Evolutionary conservation across 2,888 invertebrate genomes (phyloP), one percentile per base, ranked within the genome.

Genomic region (Lasioglossum figueresi): DNA sequence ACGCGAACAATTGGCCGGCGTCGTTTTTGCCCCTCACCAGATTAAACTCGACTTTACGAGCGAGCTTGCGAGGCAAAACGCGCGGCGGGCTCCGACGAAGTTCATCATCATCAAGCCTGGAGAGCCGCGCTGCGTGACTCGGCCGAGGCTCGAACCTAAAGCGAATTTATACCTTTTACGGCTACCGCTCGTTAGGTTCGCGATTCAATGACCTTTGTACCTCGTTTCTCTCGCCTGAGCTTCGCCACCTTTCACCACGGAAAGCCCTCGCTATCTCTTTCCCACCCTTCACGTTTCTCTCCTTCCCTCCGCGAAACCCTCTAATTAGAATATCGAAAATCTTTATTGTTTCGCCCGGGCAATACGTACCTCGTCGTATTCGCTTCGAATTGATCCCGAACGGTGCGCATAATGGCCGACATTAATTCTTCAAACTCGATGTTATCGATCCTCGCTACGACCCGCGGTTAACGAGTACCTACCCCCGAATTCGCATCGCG

Each of bases 1-100:
- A 87, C 76, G 82, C 80, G 81, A 80, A 86, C 85, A 85, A 87
- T 88, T 89, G 84, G 68, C 80, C 59, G 73, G 48, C 66, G 72
- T 76, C 56, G 86, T 91, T 91, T 90, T 90, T 89, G 85, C 77
- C 74, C 31, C 59, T 45, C 81, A 83, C 75, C 89, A 92, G 91
- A 94, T 94, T 93, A 93, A 94, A 93, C 92, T 92, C 92, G 92
- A 93, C 92, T 94, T 94, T 94, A 94, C 93, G 94, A 93, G 93
- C 92, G 86, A 92, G 90, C 91, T 93, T 92, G 91, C 91, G 90
- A 89, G 88, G 89, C 80, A 88, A 90, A 89, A 88, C 86, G 91
- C 84, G 84, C 70, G 70, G 40, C 63, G 63, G 83, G 80, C 86
- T 80, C 90, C 90, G 89, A 89, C 72, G 91, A 93, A 93, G 93